Conservation (phyloP, 2,888 invertebrate genomes). For the Allolobophora icterica region DNA sequence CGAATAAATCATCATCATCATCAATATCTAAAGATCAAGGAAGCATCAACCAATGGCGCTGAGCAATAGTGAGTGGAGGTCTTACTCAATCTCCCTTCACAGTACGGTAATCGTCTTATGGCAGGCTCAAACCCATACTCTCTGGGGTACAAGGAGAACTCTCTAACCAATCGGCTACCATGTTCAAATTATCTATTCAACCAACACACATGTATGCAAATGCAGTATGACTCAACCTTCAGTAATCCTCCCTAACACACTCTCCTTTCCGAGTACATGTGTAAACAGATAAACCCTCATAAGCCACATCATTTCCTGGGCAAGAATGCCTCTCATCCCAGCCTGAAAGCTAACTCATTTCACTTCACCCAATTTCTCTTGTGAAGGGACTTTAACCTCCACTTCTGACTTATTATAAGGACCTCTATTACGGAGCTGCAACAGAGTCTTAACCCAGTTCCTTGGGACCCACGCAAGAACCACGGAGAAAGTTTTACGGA, state of each 20-base stretch:
- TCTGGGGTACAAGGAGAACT: too few relatives aligned
- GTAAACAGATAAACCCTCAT: neutral
- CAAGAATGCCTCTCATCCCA: neutral
- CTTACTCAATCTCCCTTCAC: too few relatives aligned
- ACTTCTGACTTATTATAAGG: neutral
- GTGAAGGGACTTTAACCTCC: neutral
- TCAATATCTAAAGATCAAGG: too few relatives aligned
- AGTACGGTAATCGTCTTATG: too few relatives aligned
- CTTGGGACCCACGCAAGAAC: neutral
- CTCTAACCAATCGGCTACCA: too few relatives aligned
- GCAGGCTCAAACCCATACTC: too few relatives aligned
- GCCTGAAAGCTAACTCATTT: neutral
- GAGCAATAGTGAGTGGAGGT: too few relatives aligned
- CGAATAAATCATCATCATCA: too few relatives aligned
- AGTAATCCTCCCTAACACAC: neutral
- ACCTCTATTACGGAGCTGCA: neutral
- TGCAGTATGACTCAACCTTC: neutral
- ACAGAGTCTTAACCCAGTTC: neutral
- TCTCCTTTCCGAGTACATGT: neutral
- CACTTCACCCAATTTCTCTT: neutral
- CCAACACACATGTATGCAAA: neutral
- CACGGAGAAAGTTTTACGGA: neutral
- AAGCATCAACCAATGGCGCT: too few relatives aligned
- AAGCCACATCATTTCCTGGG: neutral
- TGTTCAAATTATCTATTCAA: neutral